These are phyloP conservation scores for Sphaerophoria rueppellii DNA, from an alignment of 2,888 invertebrate genomes.

Conservation along the genomic window DNA sequence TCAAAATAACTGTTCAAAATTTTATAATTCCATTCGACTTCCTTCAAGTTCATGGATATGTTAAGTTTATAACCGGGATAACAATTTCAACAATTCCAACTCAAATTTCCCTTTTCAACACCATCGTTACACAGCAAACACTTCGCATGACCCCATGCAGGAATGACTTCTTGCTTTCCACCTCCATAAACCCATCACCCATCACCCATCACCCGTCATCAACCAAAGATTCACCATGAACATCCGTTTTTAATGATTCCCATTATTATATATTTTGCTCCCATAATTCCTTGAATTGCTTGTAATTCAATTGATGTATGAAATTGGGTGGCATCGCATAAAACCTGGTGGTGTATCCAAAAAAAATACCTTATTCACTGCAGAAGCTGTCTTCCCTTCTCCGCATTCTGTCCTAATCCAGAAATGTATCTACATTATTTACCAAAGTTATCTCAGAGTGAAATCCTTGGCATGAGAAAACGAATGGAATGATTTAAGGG, in stretches of 20 bases:
- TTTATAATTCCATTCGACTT: too few relatives aligned
- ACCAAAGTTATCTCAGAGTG: background rate
- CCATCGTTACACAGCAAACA: conserved; percentile 4
- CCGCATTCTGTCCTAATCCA: too few relatives aligned
- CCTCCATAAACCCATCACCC: conserved; percentile 7
- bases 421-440: conserved; percentile 7
- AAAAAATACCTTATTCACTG: background rate
- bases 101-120: background rate
- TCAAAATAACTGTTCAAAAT: too few relatives aligned
- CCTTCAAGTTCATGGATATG: too few relatives aligned
- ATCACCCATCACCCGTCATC: background rate
- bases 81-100: background rate
- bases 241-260: conserved; percentile 73
- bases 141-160: conserved; percentile 9
- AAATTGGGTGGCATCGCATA: conserved; percentile 39
- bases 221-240: conserved; percentile 48
- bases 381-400: conserved; percentile 12
- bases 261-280: conserved; percentile 72
- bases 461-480: conserved; percentile 7
- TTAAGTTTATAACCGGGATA: conserved; percentile 20
- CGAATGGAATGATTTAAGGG: conserved; percentile 30
- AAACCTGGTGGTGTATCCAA: background rate
- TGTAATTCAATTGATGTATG: conserved; percentile 72
- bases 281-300: conserved; percentile 72
- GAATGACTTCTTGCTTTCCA: background rate